Base-by-base conservation (phyloP, 2,113 vertebrate species). In the Gymnogyps californianus region DNA sequence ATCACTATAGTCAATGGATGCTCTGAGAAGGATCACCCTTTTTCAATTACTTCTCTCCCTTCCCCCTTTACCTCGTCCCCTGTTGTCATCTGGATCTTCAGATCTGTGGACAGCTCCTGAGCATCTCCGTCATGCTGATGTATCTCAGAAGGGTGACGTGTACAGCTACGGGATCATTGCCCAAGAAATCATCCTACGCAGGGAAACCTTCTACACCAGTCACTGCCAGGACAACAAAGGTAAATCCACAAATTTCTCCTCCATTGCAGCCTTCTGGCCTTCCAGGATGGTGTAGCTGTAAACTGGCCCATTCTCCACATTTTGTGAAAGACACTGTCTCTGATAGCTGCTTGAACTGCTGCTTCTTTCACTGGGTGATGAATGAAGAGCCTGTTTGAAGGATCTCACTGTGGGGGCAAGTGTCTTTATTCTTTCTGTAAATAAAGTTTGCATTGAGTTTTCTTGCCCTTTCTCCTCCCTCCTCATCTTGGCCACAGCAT, bases 21-120 rank as follows among this genome's bases (percentile, higher is more conserved):
- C 3, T 64, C 40, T 87, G 46, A 83, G 54, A 75, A 91, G 25
- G 40, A 66, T 54, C 19, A 82, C 22, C 11, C 11, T 38, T 94
- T 85, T 82, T 61, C 76, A 67, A 3, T 66, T 42, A 57, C 19
- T 83, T 87, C 38, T 61, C n/a, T 90, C 31, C 15, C 32, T 82
- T 57, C 36, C 12, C 8, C 14, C 32, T 94, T 80, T 72, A 40
- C 47, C 40, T 81, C 2, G 4, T 76, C 2, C 16, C 40, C 16
- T 8, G 3, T 11, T 92, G 67, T 40, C 49, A 70, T 38, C 40
- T 76, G 69, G 18, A 52, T 44, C 6, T 67, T 93, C 96, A 99
- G 99, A 99, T 87, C 74, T 99, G 91, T 99, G 99, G 99, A 99
- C 98, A 0, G 99, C 99, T 57, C 99, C 99, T 0, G 99, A 99